Conservation (phyloP, 2,888 invertebrate genomes). For the Chymomyza procnemis region DNA sequence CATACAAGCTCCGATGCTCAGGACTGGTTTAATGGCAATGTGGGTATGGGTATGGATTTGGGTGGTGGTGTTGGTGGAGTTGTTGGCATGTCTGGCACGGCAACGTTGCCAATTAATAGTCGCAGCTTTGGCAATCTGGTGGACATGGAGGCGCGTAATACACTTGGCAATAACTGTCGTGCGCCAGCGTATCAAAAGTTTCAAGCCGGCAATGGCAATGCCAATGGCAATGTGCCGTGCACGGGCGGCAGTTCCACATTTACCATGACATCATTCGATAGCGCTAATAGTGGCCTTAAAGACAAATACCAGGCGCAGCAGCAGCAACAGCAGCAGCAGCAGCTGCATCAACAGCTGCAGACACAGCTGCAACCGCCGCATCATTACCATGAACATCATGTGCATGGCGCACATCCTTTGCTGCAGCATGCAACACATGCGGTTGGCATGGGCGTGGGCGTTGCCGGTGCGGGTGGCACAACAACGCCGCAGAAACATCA, state of each 20-base stretch:
- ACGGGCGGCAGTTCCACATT: constrained; percentile 59
- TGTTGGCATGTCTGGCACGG: constrained; percentile 1
- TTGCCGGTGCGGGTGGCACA: constrained; percentile 42
- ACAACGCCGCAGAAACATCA: constrained; percentile 71
- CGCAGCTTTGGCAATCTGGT: constrained; percentile 74
- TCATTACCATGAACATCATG: constrained; percentile 60
- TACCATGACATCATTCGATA: constrained; percentile 69
- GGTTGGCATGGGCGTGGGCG: constrained; percentile 36
- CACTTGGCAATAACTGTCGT: constrained; percentile 41
- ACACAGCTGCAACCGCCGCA: constrained; percentile 17
- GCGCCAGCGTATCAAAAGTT: constrained; percentile 75
- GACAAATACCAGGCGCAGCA: constrained; percentile 71
- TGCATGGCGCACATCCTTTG: constrained; percentile 38
- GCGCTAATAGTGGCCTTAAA: constrained; percentile 74
- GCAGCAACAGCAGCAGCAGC: constrained; percentile 50
- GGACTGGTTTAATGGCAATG: constrained; percentile 29
- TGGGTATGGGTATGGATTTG: neutral
- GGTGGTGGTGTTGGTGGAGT: neutral
- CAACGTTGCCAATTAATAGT: constrained; percentile 64
- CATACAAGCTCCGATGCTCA: constrained; percentile 24
- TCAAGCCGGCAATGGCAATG: constrained; percentile 34
- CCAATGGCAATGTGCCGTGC: constrained; percentile 48
- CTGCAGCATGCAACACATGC: constrained; percentile 37
- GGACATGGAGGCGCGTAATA: constrained; percentile 64
- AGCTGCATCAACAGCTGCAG: constrained; percentile 43